A percentile compares a stretch with the other conserved stretches of the same genome.
phyloP scores from a whole-genome alignment of 1,140 invertebrate genomes.

The Zaprionus inermis region DNA sequence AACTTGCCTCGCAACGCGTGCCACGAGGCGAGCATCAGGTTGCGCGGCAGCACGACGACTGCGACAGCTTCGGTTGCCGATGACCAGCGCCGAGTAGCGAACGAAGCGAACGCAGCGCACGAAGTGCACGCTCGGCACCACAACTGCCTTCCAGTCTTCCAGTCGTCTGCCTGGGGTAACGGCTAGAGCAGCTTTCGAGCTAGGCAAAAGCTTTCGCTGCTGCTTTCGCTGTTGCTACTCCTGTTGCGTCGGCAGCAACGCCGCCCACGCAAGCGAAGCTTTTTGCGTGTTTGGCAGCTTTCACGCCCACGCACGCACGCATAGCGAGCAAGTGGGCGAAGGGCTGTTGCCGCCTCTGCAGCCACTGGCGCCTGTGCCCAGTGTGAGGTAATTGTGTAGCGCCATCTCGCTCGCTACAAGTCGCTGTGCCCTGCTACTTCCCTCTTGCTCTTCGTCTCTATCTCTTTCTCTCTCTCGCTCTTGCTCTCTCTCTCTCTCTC shows the following conservation, averaged over 20 bases:
- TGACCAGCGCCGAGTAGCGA: neutral
- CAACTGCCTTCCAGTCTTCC: conserved; percentile 51
- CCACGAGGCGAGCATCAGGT: conserved; percentile 65
- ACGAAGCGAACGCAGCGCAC: conserved; percentile 7
- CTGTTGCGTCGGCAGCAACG: conserved; percentile 43
- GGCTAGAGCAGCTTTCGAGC: conserved; percentile 5
- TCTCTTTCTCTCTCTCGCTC: neutral
- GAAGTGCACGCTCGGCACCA: neutral
- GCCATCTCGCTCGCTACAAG: neutral
- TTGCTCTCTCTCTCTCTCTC: neutral
- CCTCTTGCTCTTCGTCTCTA: neutral
- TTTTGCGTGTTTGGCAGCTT: conserved; percentile 42
- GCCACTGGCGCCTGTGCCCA: conserved; percentile 19
- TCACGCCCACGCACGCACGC: conserved; percentile 44
- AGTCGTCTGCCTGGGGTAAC: conserved; percentile 60
- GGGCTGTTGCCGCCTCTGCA: conserved; percentile 12
- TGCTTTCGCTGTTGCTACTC: conserved; percentile 38
- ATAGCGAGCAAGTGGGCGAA: neutral
- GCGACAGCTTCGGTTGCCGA: neutral
- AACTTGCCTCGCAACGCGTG: conserved; percentile 29
- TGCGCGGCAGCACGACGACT: conserved; percentile 27
- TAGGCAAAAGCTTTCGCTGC: conserved; percentile 40
- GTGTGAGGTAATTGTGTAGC: conserved; percentile 35
- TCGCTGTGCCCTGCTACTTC: neutral
- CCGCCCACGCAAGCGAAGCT: conserved; percentile 54